Percentiles rank a stretch among this genome's conserved stretches.
Conservation (phyloP, 2,797 vertebrate genomes). For the Chelon labrosus region DNA sequence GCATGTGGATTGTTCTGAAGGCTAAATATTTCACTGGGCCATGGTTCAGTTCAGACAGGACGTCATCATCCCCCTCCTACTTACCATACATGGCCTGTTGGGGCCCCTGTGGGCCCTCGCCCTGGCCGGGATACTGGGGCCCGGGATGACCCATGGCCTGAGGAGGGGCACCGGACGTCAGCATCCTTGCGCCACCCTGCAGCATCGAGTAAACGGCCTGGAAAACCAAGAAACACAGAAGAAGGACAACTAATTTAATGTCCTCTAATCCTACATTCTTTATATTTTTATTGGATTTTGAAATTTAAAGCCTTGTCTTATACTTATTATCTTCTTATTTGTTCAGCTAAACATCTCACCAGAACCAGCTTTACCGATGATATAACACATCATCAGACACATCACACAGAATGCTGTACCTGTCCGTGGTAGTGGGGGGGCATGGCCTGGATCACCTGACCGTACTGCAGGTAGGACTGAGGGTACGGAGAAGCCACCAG, state of each 20-base stretch:
- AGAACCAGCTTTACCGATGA: too few species aligned
- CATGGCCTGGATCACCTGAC: slow-evolving; percentile 90
- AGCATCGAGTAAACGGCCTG: slow-evolving; percentile 68
- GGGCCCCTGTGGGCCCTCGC: slow-evolving; percentile 49
- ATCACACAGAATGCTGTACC: slow-evolving; percentile 65
- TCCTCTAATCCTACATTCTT: too few species aligned
- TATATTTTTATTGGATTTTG: too few species aligned
- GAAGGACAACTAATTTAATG: too few species aligned
- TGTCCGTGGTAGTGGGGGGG: slow-evolving; percentile 88
- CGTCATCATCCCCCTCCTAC: background rate
- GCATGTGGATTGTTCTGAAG: too few species aligned
- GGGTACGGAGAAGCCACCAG: slow-evolving; percentile 89
- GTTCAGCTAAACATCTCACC: too few species aligned
- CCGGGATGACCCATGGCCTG: slow-evolving; percentile 56
- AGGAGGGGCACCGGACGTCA: slow-evolving; percentile 48
- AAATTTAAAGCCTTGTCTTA: too few species aligned
- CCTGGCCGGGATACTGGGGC: slow-evolving; percentile 54
- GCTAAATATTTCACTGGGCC: too few species aligned
- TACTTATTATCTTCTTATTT: too few species aligned
- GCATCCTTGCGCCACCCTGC: slow-evolving; percentile 60
- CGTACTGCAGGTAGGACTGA: slow-evolving; percentile 89
- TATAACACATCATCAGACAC: too few species aligned
- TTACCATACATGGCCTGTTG: slow-evolving; percentile 68
- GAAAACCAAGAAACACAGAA: background rate
- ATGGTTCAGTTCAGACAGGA: background rate